Evolutionary conservation across 2,797 vertebrate genomes (phyloP).

Genomic region (Tadarida brasiliensis): DNA sequence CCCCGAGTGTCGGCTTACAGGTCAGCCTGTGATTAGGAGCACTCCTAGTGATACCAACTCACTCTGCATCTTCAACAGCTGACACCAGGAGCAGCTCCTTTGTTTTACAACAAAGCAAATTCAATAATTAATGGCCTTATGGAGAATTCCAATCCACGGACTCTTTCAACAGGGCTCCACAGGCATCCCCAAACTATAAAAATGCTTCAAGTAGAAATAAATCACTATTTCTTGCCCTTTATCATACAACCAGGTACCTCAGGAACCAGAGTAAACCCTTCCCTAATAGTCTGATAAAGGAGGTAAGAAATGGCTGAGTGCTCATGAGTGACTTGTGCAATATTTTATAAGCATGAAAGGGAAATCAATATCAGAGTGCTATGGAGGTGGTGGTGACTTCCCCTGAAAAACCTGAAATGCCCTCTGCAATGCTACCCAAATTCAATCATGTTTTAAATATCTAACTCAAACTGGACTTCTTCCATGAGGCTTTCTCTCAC

Average conservation of each 20-base stretch:
- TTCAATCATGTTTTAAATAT: conserved; percentile 48
- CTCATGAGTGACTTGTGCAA: background rate
- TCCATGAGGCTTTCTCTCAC: conserved; percentile 25
- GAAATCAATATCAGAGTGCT: conserved; percentile 58
- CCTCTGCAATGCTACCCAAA: background rate
- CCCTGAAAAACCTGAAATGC: background rate
- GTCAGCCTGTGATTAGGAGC: conserved; percentile 43
- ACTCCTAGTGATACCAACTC: background rate
- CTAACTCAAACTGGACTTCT: conserved; percentile 27
- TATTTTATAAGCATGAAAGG: conserved; percentile 67
- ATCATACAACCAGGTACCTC: conserved; percentile 27
- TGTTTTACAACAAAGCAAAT: conserved; percentile 68
- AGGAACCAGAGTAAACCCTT: conserved; percentile 13
- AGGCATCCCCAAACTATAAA: conserved; percentile 61
- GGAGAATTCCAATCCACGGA: conserved; percentile 32
- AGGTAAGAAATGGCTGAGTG: conserved; percentile 52
- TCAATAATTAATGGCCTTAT: conserved; percentile 66
- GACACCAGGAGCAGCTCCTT: conserved; percentile 6
- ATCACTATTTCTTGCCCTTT: conserved; percentile 39
- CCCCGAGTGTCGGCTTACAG: conserved; percentile 32
- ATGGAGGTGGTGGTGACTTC: background rate
- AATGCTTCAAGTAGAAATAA: conserved; percentile 60
- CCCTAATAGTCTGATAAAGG: conserved; percentile 59
- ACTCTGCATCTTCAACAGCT: background rate
- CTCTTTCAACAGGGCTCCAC: conserved; percentile 51